Evolutionary conservation across 2,797 vertebrate species (phyloP), one percentile per base, ranked within the genome.

Genomic region (Sebastes ruberrimus): DNA sequence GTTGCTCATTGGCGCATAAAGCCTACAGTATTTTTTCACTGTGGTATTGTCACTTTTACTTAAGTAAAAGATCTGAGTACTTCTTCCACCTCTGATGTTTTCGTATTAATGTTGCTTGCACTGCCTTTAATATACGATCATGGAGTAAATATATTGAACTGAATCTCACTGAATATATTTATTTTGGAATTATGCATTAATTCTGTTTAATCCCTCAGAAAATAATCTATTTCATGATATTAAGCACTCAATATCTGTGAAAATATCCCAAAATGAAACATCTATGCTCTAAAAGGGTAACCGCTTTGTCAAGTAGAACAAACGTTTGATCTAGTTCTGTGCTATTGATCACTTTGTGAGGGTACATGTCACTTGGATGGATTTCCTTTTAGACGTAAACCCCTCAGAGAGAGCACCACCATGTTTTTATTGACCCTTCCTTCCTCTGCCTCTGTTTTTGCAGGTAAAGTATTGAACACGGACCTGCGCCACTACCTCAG

Each of bases 381-480:
- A 88, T 86, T 86, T 84, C 42, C 79, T 71, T 71, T 81, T 33
- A 25, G 32, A 62, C 62, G 7, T 56, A 32, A 76, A 59, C 38
- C 63, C 69, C 64, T 60, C 57, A 78, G 22, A 82, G 23, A 70
- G 61, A 74, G 22, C 46, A 18, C 32, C 25, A 1, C 4, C 32
- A 18, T 68, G 71, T 53, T 82, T 81, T 71, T 80, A 84, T 87
- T 92, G 82, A 92, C 83, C 71, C 65, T 57, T 25, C 25, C 6
- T 82, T 14, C 60, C n/a, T 89, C 57, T 67, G 81, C 71, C 2
- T 90, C 38, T 91, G 70, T 93, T 70, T 68, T 86, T 91, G 10
- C 95, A 99, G 98, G 99, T n/a, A 99, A 99, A 95, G 98, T 99
- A 80, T 96, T 99, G 94, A 99, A 99, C 95, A 97, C 98, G 74